Base-by-base conservation (phyloP, 2,888 invertebrate species). In the Euplagia quadripunctaria region DNA sequence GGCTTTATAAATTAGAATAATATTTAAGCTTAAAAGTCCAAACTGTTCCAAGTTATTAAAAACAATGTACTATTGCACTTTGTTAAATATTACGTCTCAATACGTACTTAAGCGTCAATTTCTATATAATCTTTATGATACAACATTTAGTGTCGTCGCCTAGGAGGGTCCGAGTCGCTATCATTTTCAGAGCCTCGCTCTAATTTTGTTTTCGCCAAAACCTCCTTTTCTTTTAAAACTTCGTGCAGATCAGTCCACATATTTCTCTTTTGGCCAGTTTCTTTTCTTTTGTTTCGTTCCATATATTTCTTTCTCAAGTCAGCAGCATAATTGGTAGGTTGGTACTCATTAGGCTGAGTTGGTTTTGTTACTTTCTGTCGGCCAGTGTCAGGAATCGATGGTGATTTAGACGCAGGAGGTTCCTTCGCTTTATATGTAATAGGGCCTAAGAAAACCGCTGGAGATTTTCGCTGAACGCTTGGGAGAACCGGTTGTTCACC, bases 391-490 rank as follows among this genome's bases (percentile, higher is more conserved):
- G 67, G 81, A 1, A 70, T 71, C 0, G 78, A 79, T 52, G 72
- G 81, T 16, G 61, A 61, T 17, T 65, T 72, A 43, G 9, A 31
- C n/a, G 20, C 14, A 9, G 14, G 41, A 0, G 73, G 61, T 1
- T 80, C 85, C 82, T 89, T 92, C 51, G 83, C 87, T 76, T 87
- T 91, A 42, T 88, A 91, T 0, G 79, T 65, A 8, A 90, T 70
- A 0, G 87, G 79, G 0, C 83, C 85, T 5, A 87, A 67, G 42
- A 78, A 83, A 9, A 85, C 58, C 0, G 74, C 42, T 0, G 82
- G 74, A 3, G 77, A 67, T 51, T 84, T 84, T 0, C 66, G 74
- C 51, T 82, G 73, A 0, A 71, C 61, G 49, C 83, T 84, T 0
- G 65, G 74, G 49, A 82, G 72, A 0, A 71, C 64, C 4, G 81